phyloP scores from a whole-genome alignment of 2,797 vertebrate genomes.

The Coilia nasus region DNA sequence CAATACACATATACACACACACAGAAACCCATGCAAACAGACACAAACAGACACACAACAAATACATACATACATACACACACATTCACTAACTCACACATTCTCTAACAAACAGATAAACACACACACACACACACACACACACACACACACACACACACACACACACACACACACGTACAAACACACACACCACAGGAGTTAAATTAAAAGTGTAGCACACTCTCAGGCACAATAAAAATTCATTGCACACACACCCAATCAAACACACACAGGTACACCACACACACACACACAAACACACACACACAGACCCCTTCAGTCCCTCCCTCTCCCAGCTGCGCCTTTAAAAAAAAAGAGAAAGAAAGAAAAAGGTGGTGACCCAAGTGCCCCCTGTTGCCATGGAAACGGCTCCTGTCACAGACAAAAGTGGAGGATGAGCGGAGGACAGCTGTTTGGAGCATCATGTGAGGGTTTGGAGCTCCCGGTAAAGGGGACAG shows the following conservation, averaged over 20 bases:
- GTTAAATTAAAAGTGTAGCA: constrained; percentile 34
- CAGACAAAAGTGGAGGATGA: constrained; percentile 17
- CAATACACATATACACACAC: not conserved
- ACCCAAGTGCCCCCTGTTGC: constrained; percentile 54
- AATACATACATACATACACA: not conserved
- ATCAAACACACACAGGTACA: too few species aligned
- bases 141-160: not conserved
- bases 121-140: constrained; percentile 1
- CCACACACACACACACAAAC: too few species aligned
- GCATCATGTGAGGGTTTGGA: constrained; percentile 26
- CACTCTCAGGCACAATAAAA: constrained; percentile 32
- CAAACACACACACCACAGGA: not conserved
- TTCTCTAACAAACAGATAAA: not conserved
- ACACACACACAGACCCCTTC: not conserved
- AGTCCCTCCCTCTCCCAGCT: constrained; percentile 44
- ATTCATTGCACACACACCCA: constrained; percentile 32
- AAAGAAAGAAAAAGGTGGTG: constrained; percentile 46
- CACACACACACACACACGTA: not conserved
- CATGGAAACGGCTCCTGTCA: constrained; percentile 52
- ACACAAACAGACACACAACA: not conserved
- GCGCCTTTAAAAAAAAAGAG: constrained; percentile 39
- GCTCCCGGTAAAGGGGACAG: not conserved
- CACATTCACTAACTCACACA: not conserved
- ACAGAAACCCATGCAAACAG: not conserved
- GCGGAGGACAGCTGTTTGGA: constrained; percentile 43